phyloP scores from a whole-genome alignment of 1,140 invertebrate genomes.

The Aleiodes sp. region DNA sequence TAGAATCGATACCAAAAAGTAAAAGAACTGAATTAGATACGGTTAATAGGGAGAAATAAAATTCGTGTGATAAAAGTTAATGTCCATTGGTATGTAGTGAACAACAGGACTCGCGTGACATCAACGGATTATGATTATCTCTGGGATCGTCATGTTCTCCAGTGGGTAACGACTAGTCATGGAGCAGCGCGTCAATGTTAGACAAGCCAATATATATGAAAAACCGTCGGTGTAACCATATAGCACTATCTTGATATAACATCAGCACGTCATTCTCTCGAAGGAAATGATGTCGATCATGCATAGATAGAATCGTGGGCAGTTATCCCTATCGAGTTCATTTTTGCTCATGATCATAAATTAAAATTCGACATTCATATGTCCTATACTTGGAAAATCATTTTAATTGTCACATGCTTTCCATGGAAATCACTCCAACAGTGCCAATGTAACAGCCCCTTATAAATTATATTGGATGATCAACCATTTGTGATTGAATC shows the following conservation, averaged over 20 bases:
- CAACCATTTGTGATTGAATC: too few species aligned
- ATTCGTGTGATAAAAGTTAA: neutral
- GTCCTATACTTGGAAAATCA: too few species aligned
- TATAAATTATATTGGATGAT: too few species aligned
- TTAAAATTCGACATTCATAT: neutral
- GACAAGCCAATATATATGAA: neutral
- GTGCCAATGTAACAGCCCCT: too few species aligned
- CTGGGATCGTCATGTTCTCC: slow-evolving; percentile 18
- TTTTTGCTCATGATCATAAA: neutral
- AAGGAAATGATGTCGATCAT: neutral
- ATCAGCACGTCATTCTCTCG: neutral
- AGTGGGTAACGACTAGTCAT: slow-evolving; percentile 19
- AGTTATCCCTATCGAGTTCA: neutral
- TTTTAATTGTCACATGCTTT: too few species aligned
- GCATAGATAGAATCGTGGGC: neutral
- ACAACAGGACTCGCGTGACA: slow-evolving; percentile 28
- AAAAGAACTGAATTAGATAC: too few species aligned
- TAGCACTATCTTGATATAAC: neutral
- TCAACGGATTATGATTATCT: slow-evolving; percentile 33
- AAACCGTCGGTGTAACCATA: neutral
- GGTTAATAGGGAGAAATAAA: too few species aligned
- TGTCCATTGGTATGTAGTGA: neutral
- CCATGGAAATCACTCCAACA: too few species aligned
- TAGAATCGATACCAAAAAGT: too few species aligned
- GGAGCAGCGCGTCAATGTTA: neutral